Base-by-base conservation (phyloP, 2,797 vertebrate genomes). In the Distichodus sexfasciatus region DNA sequence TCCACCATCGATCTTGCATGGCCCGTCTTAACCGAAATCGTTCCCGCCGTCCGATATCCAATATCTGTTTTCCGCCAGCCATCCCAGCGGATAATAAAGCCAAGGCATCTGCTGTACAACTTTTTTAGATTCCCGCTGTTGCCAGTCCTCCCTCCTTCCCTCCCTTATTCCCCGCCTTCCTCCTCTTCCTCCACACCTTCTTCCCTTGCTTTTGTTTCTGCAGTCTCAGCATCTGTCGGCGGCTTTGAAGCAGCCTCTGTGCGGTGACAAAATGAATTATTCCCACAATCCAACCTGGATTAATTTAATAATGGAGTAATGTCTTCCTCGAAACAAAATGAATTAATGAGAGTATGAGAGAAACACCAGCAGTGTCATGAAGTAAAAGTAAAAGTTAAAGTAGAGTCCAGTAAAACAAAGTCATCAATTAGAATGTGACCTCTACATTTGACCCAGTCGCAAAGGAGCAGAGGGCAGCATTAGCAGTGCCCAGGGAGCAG, bases 191-290 rank as follows among this genome's bases (percentile, higher is more conserved):
- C 17, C 48, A 3, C 46, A 38, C 26, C 60, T 64, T 31, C 36
- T 69, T 71, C 70, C 41, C 62, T 48, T 53, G 11, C 44, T 43
- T 65, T 46, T 33, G 12, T 64, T 74, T 78, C 47, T 79, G 79
- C 77, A 68, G 28, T 58, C 66, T 78, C 74, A 81, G 75, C 72
- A 75, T 64, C 61, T 76, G 62, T 63, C 61, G 62, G 41, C 14
- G 36, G 33, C 75, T 75, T 79, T 83, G 79, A 82, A 78, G 75
- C 65, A 66, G n/a, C 47, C 21, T 41, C 46, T 38, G 46, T 43
- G 54, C 69, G 64, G 66, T 68, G 78, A 66, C 59, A 46, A 66
- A 71, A 80, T 76, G 36, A 78, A 79, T 81, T 76, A 81, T 77
- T 80, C 69, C 54, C 48, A 35, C 54, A 69, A 64, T 75, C 54